These are phyloP conservation scores for Sarcophaga peregrina DNA, from an alignment of 1,140 invertebrate genomes.

Conservation along the genomic window DNA sequence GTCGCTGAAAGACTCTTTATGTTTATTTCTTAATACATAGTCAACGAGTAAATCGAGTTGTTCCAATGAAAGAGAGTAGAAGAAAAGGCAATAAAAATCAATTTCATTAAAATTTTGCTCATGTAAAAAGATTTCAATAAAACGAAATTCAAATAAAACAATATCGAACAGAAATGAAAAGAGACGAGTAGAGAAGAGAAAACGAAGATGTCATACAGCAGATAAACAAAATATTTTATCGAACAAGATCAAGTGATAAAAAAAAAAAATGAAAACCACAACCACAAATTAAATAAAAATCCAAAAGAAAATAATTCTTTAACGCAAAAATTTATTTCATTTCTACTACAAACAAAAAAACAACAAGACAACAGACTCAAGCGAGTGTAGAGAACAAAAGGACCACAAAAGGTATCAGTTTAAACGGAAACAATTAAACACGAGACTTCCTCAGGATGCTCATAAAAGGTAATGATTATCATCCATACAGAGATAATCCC, in stretches of 20 bases:
- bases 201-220: background rate
- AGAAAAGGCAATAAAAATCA: constrained; percentile 1
- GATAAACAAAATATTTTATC: constrained; percentile 1
- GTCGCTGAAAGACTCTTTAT: background rate
- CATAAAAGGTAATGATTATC: background rate
- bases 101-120: constrained; percentile 40
- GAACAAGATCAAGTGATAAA: constrained; percentile 29
- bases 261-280: constrained; percentile 18
- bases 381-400: constrained; percentile 29
- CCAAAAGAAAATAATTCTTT: background rate
- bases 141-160: background rate
- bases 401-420: constrained; percentile 41
- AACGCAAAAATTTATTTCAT: background rate
- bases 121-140: constrained; percentile 6
- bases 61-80: background rate
- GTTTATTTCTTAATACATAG: background rate
- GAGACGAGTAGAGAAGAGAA: background rate
- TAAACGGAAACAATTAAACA: constrained; percentile 49
- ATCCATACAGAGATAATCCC: background rate
- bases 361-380: constrained; percentile 23
- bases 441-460: constrained; percentile 49
- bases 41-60: background rate
- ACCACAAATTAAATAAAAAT: background rate
- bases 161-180: background rate
- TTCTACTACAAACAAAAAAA: background rate